phyloP scores from a whole-genome alignment of 2,888 invertebrate genomes.

The Criorhina ranunculi region DNA sequence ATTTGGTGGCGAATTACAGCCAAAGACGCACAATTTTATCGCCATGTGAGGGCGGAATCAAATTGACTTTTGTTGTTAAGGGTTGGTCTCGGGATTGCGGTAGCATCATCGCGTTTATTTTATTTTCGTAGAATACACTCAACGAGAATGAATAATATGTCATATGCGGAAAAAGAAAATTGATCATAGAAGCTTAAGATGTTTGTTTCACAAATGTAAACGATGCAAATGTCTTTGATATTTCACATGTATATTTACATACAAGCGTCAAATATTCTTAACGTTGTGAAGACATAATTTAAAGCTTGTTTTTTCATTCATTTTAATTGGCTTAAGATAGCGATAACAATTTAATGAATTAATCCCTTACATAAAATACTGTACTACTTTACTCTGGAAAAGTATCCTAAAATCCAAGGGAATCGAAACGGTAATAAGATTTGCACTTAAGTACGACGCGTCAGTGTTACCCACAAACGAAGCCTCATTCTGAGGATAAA shows the following conservation, averaged over 20 bases:
- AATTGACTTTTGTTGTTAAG: conserved; percentile 51
- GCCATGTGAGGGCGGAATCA: conserved; percentile 9
- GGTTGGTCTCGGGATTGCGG: conserved; percentile 29
- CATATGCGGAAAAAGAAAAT: conserved; percentile 33
- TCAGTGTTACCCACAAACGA: no score
- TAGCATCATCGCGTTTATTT: conserved; percentile 1
- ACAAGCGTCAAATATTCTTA: background rate
- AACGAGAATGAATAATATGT: conserved; percentile 14
- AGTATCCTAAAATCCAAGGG: no score
- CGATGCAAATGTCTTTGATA: conserved; percentile 6
- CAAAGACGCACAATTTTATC: conserved; percentile 20
- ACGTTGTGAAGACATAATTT: background rate
- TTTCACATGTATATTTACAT: background rate
- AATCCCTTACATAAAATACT: no score
- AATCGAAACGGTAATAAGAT: no score
- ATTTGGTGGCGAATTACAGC: conserved; percentile 27
- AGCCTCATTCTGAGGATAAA: no score
- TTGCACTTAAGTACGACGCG: no score
- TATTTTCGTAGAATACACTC: conserved; percentile 1
- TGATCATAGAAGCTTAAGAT: conserved; percentile 20
- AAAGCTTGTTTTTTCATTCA: no score
- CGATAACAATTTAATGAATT: no score
- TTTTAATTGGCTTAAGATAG: no score
- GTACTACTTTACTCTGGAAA: no score
- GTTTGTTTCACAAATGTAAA: conserved; percentile 29